Percentiles rank a stretch among this genome's conserved stretches.
Evolutionary conservation across 2,888 invertebrate genomes (phyloP).

Genomic region (Nomada fabriciana): DNA sequence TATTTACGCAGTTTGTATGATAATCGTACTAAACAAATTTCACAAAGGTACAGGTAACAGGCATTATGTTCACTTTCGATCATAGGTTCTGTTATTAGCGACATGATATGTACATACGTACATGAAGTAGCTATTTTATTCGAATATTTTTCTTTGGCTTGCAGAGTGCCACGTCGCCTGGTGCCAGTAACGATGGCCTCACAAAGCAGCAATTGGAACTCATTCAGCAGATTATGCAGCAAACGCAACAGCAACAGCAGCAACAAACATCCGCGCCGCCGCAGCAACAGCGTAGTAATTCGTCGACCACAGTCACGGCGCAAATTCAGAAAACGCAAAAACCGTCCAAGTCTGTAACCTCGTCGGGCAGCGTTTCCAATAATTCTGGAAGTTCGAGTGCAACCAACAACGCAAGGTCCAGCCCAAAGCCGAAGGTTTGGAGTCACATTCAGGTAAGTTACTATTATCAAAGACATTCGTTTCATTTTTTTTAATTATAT

Average conservation of each 20-base stretch:
- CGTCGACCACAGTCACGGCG: constrained; percentile 81
- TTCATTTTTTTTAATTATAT: too few relatives aligned
- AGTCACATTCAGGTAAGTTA: constrained; percentile 85
- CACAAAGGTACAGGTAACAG: too few relatives aligned
- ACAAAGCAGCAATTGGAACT: constrained; percentile 91
- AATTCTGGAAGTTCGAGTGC: constrained; percentile 74
- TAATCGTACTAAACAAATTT: too few relatives aligned
- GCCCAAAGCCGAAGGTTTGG: constrained; percentile 86
- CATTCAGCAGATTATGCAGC: constrained; percentile 92
- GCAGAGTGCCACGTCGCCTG: constrained; percentile 84
- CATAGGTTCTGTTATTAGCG: too few relatives aligned
- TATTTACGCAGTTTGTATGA: too few relatives aligned
- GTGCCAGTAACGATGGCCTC: constrained; percentile 88
- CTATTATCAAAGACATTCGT: too few relatives aligned
- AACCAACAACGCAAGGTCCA: constrained; percentile 78
- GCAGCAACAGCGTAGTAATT: constrained; percentile 71
- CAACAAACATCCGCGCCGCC: constrained; percentile 74
- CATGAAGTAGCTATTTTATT: too few relatives aligned
- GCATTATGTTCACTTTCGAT: too few relatives aligned
- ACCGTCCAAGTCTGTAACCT: constrained; percentile 81
- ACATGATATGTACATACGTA: too few relatives aligned
- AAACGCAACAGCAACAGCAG: constrained; percentile 86
- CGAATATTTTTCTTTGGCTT: not conserved
- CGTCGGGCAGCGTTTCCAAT: constrained; percentile 76
- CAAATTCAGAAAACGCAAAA: constrained; percentile 83